These are phyloP conservation scores for Ceratosolen fusciceps DNA, from an alignment of 1,140 invertebrate species.

Conservation along the genomic window DNA sequence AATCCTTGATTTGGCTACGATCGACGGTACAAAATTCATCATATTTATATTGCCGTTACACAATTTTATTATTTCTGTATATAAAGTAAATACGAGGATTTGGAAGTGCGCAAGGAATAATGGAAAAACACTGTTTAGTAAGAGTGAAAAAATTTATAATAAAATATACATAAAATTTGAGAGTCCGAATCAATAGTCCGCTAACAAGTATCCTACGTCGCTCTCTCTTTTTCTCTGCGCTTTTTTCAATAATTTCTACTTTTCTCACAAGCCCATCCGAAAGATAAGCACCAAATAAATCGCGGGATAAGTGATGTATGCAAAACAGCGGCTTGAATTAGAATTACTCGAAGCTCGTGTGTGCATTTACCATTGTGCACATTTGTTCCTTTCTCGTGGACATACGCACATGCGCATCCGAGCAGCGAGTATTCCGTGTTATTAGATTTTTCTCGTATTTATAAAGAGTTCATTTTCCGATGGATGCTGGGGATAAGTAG, in stretches of 20 bases:
- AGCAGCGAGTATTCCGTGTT: too few species aligned
- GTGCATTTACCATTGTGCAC: conserved; percentile 11
- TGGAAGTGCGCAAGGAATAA: not conserved
- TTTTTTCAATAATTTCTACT: not conserved
- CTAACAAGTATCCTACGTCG: not conserved
- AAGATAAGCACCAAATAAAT: conserved; percentile 35
- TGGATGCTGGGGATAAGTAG: not conserved
- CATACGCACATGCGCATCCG: too few species aligned
- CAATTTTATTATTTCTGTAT: too few species aligned
- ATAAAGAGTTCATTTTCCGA: conserved; percentile 42
- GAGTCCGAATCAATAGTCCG: conserved; percentile 25
- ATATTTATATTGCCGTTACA: too few species aligned
- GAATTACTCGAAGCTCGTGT: conserved; percentile 19
- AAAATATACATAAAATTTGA: not conserved
- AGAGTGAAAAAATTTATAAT: conserved; percentile 14
- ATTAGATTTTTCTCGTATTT: not conserved
- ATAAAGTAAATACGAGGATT: too few species aligned
- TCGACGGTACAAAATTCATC: too few species aligned
- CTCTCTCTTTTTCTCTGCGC: not conserved
- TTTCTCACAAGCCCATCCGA: conserved; percentile 22
- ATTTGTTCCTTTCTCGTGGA: not conserved
- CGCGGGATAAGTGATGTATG: not conserved
- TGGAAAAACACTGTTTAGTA: not conserved
- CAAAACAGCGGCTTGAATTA: conserved; percentile 21
- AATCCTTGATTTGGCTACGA: too few species aligned